phyloP scores from a whole-genome alignment of 37 sponge, comb jelly and placozoan species.

The Halisarca cf. caerulea region DNA sequence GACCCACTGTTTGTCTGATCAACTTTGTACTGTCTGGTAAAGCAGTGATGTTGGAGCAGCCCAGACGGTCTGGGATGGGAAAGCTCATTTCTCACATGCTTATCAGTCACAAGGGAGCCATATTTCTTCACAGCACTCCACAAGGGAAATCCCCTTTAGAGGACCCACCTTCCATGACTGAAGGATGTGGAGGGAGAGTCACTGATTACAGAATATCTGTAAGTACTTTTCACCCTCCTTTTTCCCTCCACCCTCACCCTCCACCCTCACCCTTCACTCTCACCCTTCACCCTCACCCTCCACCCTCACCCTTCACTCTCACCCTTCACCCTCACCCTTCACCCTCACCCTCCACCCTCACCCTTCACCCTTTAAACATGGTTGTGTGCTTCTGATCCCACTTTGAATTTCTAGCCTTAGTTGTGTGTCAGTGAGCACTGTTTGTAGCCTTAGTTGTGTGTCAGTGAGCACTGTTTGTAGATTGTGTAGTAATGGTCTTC shows the following conservation, averaged over 20 bases:
- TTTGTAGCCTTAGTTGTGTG: too few relatives aligned
- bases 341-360: too few relatives aligned
- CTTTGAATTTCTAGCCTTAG: too few relatives aligned
- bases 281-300: too few relatives aligned
- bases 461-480: background rate
- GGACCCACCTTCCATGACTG: conserved; percentile 90
- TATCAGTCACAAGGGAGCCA: conserved; percentile 60
- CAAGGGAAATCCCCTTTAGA: conserved; percentile 61
- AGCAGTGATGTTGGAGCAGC: conserved; percentile 82
- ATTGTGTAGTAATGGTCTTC: background rate
- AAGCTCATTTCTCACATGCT: conserved; percentile 76
- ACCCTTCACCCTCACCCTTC: too few relatives aligned
- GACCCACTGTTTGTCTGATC: conserved; percentile 86
- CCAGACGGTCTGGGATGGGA: conserved; percentile 36
- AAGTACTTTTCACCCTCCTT: conserved; percentile 20
- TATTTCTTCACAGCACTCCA: conserved; percentile 79
- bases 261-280: too few relatives aligned
- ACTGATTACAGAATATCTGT: conserved; percentile 90
- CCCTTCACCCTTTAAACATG: too few relatives aligned
- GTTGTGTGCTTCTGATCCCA: too few relatives aligned
- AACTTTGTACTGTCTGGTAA: conserved; percentile 79
- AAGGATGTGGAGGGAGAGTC: conserved; percentile 81
- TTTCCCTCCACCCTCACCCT: too few relatives aligned
- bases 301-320: too few relatives aligned
- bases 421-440: background rate